Evolutionary conservation across 2,888 invertebrate species (phyloP), one percentile per base, ranked within the genome.

Genomic region (Aspidiotus destructor): DNA sequence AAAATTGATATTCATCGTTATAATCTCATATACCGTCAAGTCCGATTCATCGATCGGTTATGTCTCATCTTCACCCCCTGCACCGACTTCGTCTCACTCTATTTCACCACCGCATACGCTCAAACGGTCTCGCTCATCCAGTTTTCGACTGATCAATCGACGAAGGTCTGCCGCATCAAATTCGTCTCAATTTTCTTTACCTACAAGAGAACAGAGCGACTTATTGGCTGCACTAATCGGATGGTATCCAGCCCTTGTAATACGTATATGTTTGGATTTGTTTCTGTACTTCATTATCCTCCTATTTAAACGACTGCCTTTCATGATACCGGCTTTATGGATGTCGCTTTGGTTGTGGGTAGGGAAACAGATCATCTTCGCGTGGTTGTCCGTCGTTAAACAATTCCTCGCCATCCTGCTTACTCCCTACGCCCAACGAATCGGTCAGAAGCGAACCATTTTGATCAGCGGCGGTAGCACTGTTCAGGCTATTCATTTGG

Each of bases 381-480:
- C 86, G 64, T 89, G 90, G 0, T 76, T 89, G 64, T 83, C 82
- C 58, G 74, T 86, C 9, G 74, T 86, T 52, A 86, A 85, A 76
- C 81, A 83, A 78, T 77, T 85, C 72, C 76, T 88, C 15, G 82
- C 82, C n/a, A 75, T 84, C 17, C 70, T 83, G 2, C 77, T 81
- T 68, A 81, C 82, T 0, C 81, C 86, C 28, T 80, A 81, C 15
- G 77, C 79, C 48, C 84, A 85, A 73, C 80, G 82, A 67, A 79
- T 80, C 7, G 80, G 83, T 7, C 83, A 81, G 75, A 87, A 86
- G 70, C 81, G 89, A 28, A 90, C 90, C 8, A 87, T 91, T 41
- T 80, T 91, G 41, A 86, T 91, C 70, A 89, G 88, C 75, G 88
- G 90, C 48, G 91, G 91, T 15, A 88, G 89, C 76, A 89, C 88